Base-by-base conservation (phyloP, 1,140 invertebrate species). In the Harpegnathos saltator region DNA sequence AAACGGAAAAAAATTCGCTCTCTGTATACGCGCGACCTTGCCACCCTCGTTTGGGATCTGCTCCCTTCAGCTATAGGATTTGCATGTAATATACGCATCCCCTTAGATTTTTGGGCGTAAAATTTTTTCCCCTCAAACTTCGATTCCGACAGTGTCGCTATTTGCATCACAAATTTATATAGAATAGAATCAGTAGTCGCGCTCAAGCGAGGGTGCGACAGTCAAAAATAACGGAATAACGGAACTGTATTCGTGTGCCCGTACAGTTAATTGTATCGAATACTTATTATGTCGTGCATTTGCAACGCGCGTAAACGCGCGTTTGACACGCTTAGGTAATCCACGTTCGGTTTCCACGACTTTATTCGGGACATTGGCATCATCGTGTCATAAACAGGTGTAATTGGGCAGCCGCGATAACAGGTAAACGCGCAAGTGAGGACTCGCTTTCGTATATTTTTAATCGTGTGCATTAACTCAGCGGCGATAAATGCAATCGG, bases 31-130 rank as follows among this genome's bases (percentile, higher is more conserved):
- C 26, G 29, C 29, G 50, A 58, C 29, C 48, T 78, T 33, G 50
- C 22, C 50, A 56, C 62, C 29, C 74, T 68, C 74, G 63, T 78
- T 78, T 78, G 44, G 29, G 29, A 68, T 54, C 22, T 56, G 22
- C 11, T 78, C 19, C 48, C 63, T 44, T 56, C 22, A 7, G 26
- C 29, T 26, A 15, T 68, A 44, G 29, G 50, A 78, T 78, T 78
- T 78, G 63, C 74, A 78, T 78, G 50, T 78, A 78, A 78, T 78
- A 78, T 66, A 68, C 33, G 63, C 66, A 78, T 68, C 38, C 11
- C 29, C 50, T 66, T 68, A 26, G 26, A 56, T 50, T 77, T 7
- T 3, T 22, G 24, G 15, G 38, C 22, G 22, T 78, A 26, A 78
- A 78, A 78, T 56, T 78, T 54, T 48, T 52, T 68, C n/a, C n/a